phyloP scores from a whole-genome alignment of 1,140 invertebrate species.

The Drosophila littoralis region DNA sequence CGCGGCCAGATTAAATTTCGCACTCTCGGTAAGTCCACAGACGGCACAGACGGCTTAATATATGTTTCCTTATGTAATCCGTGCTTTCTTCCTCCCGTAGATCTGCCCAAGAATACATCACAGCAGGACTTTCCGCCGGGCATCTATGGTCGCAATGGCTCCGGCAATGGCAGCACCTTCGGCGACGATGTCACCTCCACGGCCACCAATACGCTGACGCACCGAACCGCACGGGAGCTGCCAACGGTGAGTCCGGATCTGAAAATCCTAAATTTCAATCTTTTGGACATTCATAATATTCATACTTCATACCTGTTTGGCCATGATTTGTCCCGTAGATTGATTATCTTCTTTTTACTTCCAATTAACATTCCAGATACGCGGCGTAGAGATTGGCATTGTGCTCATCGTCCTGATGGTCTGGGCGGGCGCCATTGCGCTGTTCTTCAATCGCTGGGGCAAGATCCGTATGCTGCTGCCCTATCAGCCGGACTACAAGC shows the following conservation, averaged over 20 bases:
- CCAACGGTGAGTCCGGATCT: conserved; percentile 69
- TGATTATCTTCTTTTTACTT: no score
- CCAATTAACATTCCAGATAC: conserved; percentile 86
- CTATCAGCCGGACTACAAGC: conserved; percentile 95
- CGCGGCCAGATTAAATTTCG: conserved; percentile 92
- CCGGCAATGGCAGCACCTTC: conserved; percentile 81
- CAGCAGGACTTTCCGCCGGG: conserved; percentile 86
- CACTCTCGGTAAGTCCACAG: conserved; percentile 89
- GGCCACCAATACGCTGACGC: conserved; percentile 83
- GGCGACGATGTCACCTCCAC: conserved; percentile 79
- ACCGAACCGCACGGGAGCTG: conserved; percentile 84
- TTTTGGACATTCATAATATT: background rate
- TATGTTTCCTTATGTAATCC: background rate
- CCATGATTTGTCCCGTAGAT: background rate
- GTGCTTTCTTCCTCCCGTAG: conserved; percentile 75
- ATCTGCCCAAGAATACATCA: conserved; percentile 89
- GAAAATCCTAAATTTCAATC: background rate
- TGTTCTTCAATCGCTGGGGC: conserved; percentile 96
- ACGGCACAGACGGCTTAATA: no score
- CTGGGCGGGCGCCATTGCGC: conserved; percentile 94
- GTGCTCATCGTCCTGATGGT: conserved; percentile 93
- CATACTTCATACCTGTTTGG: background rate
- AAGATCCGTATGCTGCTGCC: conserved; percentile 96
- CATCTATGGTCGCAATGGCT: conserved; percentile 81
- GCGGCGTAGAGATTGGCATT: conserved; percentile 94